Conservation (phyloP, 2,888 invertebrate species). For the Chironomus tentans region DNA sequence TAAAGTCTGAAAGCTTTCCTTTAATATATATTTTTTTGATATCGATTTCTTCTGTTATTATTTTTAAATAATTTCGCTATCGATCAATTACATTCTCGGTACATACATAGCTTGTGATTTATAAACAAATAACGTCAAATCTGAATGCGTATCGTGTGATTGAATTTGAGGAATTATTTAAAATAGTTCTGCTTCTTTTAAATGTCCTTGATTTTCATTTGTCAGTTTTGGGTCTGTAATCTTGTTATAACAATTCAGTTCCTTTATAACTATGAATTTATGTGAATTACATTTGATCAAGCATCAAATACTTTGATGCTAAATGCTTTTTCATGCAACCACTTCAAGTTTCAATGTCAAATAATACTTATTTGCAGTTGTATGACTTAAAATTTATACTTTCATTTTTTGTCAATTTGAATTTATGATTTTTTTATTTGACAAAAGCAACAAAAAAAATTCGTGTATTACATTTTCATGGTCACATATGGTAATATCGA, state of each 20-base stretch:
- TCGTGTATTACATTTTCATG: background rate
- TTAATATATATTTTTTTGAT: background rate
- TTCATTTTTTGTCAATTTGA: background rate
- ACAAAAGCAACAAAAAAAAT: no score
- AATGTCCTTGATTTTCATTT: no score
- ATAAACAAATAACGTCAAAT: background rate
- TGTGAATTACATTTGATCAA: no score
- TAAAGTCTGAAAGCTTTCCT: background rate
- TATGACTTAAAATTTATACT: no score
- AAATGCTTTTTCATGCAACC: background rate
- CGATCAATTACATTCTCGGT: background rate
- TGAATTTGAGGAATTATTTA: background rate
- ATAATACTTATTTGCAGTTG: no score
- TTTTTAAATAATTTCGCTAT: background rate
- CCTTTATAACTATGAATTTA: no score
- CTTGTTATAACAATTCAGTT: no score
- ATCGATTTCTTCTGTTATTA: background rate
- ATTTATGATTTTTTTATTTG: background rate
- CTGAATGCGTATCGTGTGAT: background rate
- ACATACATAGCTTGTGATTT: background rate
- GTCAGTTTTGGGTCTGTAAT: no score
- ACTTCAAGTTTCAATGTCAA: background rate
- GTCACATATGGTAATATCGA: constrained; percentile 14
- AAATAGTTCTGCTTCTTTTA: no score
- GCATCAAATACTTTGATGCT: no score